A percentile compares a stretch with the other conserved stretches of the same genome.
These are phyloP conservation scores for Menidia beryllina DNA, from an alignment of 2,113 vertebrate species.

Conservation along the genomic window DNA sequence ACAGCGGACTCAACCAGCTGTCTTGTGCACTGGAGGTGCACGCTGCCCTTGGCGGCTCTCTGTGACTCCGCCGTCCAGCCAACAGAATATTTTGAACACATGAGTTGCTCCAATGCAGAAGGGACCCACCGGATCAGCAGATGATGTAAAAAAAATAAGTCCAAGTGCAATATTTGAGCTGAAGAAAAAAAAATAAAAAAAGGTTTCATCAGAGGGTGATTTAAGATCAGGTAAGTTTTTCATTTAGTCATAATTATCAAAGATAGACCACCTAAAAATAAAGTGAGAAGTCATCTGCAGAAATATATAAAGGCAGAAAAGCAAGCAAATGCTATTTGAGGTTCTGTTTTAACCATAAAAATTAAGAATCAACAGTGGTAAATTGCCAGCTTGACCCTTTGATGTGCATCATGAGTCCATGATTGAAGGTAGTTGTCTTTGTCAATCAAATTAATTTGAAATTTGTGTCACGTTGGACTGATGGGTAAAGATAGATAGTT, in stretches of 20 bases:
- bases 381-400: background rate
- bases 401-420: background rate
- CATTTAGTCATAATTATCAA: background rate
- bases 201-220: conserved; percentile 2
- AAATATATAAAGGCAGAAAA: background rate
- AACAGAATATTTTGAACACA: conserved; percentile 54
- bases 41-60: conserved; percentile 55
- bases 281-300: background rate
- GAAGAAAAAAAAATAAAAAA: background rate
- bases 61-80: conserved; percentile 49
- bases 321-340: background rate
- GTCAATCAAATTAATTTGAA: background rate
- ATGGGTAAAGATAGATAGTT: background rate
- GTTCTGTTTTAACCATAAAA: background rate
- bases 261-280: background rate
- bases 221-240: conserved; percentile 12
- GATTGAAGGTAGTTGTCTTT: background rate
- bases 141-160: conserved; percentile 48
- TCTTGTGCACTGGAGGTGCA: conserved; percentile 29
- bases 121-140: conserved; percentile 12
- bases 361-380: background rate
- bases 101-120: conserved; percentile 26
- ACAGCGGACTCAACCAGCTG: conserved; percentile 65
- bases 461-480: no score
- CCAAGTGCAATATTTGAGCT: conserved; percentile 33